A percentile compares a stretch with the other conserved stretches of the same genome.
These are phyloP conservation scores for Rhabditophanes sp. DNA, from an alignment of 2,888 invertebrate species.

Conservation along the genomic window DNA sequence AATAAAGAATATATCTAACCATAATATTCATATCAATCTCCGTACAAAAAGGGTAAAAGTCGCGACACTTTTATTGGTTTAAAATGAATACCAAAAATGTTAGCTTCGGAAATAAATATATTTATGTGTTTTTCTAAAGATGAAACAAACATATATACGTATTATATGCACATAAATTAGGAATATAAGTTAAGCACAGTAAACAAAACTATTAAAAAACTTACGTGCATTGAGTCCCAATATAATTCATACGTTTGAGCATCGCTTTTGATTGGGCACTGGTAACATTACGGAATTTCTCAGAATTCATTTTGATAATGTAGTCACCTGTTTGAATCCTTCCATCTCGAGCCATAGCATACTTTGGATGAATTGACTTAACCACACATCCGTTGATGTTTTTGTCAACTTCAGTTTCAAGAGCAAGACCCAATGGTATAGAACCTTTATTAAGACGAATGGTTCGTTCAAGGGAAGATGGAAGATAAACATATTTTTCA, in stretches of 20 bases:
- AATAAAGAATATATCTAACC: too few relatives aligned
- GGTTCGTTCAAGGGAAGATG: conserved; percentile 50
- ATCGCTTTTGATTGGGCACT: conserved; percentile 53
- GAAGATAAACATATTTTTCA: conserved; percentile 46
- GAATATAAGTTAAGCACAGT: conserved; percentile 7
- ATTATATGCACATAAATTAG: conserved; percentile 4
- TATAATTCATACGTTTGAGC: conserved; percentile 51
- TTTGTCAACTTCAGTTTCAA: conserved; percentile 51
- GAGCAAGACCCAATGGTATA: conserved; percentile 51
- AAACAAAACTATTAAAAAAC: conserved; percentile 9
- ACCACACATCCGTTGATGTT: conserved; percentile 53
- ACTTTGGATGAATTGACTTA: conserved; percentile 48
- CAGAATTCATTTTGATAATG: conserved; percentile 52
- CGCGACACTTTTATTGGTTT: too few relatives aligned
- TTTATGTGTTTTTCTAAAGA: too few relatives aligned
- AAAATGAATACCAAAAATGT: too few relatives aligned
- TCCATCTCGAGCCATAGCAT: conserved; percentile 52
- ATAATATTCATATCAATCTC: too few relatives aligned
- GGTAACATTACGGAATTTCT: conserved; percentile 51
- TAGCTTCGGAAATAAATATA: too few relatives aligned
- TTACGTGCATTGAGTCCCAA: conserved; percentile 52
- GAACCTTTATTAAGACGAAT: conserved; percentile 51
- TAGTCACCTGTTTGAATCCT: conserved; percentile 52
- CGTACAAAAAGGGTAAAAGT: too few relatives aligned
- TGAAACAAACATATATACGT: too few relatives aligned